Evolutionary conservation across 2,797 vertebrate species (phyloP).

Genomic region (Linurgus olivaceus): DNA sequence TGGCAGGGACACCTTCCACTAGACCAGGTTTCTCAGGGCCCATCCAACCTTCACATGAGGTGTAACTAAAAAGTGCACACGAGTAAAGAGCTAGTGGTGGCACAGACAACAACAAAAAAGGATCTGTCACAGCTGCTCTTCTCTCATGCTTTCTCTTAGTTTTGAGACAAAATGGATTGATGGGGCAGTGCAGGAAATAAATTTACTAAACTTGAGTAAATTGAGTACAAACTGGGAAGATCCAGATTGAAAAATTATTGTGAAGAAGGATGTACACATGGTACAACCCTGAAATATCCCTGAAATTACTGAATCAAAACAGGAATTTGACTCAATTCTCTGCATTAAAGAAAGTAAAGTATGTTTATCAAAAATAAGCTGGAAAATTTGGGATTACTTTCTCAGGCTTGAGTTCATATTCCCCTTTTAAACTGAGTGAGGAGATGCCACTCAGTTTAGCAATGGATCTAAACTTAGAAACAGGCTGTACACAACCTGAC

Average conservation of each 20-base stretch:
- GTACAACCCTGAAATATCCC: background rate
- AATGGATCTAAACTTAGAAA: slow-evolving; percentile 14
- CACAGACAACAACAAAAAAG: background rate
- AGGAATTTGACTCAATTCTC: background rate
- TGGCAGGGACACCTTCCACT: background rate
- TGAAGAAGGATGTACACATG: background rate
- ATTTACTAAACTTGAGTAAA: background rate
- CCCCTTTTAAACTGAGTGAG: background rate
- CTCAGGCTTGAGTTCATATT: background rate
- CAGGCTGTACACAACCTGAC: background rate
- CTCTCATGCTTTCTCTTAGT: background rate
- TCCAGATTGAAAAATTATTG: background rate
- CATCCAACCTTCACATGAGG: background rate
- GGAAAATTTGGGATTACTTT: background rate
- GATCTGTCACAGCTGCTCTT: background rate
- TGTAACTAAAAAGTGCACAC: background rate
- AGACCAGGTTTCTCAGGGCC: background rate
- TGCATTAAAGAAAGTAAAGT: background rate
- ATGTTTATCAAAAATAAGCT: background rate
- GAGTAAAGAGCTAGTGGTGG: background rate
- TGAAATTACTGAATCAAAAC: background rate
- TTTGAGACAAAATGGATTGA: background rate
- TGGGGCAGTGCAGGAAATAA: background rate
- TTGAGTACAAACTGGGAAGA: background rate
- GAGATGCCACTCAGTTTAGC: background rate